Evolutionary conservation across 2,888 invertebrate genomes (phyloP).

Genomic region (Euzophera pinguis): DNA sequence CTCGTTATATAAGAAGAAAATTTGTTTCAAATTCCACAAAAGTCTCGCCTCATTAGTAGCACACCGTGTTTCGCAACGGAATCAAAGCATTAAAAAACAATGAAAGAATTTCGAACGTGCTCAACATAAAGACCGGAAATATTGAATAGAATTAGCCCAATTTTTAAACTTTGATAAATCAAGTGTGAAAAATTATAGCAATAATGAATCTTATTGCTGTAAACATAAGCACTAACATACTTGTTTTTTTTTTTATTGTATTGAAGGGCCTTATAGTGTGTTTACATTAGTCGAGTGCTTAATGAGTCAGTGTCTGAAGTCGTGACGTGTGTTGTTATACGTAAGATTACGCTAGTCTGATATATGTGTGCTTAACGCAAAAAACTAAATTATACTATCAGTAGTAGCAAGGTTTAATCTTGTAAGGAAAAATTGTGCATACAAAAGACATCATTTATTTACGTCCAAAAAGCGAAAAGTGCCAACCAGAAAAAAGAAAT

Average conservation of each 20-base stretch:
- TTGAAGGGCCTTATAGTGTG: not conserved
- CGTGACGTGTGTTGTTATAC: no score
- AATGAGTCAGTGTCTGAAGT: no score
- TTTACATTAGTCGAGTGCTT: not conserved
- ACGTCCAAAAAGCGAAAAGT: no score
- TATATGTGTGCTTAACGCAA: no score
- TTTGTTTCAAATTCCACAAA: not conserved
- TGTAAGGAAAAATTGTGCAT: no score
- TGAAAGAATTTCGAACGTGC: not conserved
- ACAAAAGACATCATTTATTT: no score
- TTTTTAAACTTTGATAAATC: not conserved
- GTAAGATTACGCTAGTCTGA: no score
- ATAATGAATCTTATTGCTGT: not conserved
- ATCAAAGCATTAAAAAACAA: not conserved
- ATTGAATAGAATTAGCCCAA: slow-evolving; percentile 7
- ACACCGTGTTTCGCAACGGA: not conserved
- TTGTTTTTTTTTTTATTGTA: not conserved
- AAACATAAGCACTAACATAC: not conserved
- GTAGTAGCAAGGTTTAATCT: no score
- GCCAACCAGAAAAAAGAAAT: no score
- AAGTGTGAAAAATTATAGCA: not conserved
- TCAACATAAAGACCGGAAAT: slow-evolving; percentile 8
- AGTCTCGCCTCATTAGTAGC: not conserved
- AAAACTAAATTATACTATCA: no score
- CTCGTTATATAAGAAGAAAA: no score